These are phyloP conservation scores for Pseudococcus viburni DNA, from an alignment of 2,888 invertebrate species.

Conservation along the genomic window DNA sequence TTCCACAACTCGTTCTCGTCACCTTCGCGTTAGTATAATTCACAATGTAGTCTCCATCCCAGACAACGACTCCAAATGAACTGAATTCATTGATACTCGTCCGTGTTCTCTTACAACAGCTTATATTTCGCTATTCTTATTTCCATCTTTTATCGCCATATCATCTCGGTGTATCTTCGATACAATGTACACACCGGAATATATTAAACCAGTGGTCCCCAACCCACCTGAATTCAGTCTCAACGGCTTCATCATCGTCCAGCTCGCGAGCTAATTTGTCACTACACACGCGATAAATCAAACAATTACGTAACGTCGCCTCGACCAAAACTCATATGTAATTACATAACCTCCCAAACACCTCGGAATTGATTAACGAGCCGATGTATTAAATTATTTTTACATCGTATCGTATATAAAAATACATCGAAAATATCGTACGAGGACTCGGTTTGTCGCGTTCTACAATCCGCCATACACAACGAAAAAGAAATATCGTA, in stretches of 20 bases:
- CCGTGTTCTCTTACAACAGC: neutral
- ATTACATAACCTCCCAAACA: slow-evolving; percentile 49
- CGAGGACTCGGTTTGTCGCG: neutral
- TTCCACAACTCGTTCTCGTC: slow-evolving; percentile 20
- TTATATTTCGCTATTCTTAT: slow-evolving; percentile 39
- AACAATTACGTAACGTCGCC: neutral
- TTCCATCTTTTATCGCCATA: slow-evolving; percentile 1
- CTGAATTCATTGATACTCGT: slow-evolving; percentile 17
- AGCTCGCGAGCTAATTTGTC: neutral
- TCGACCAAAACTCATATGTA: neutral
- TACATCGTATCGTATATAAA: neutral
- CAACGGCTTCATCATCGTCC: neutral
- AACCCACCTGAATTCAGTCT: neutral
- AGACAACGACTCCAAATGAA: neutral
- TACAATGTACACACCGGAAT: neutral
- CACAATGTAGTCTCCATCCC: neutral
- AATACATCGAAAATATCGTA: neutral
- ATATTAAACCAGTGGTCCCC: slow-evolving; percentile 16
- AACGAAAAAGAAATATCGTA: slow-evolving; percentile 61
- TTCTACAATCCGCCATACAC: neutral
- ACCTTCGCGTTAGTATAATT: neutral
- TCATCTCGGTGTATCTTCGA: neutral
- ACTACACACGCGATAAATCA: slow-evolving; percentile 2
- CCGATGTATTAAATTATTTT: neutral
- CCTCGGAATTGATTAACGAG: slow-evolving; percentile 22